Conservation (phyloP, 92 coral and sea anemone species). For the Isaurus tuberculatus region DNA sequence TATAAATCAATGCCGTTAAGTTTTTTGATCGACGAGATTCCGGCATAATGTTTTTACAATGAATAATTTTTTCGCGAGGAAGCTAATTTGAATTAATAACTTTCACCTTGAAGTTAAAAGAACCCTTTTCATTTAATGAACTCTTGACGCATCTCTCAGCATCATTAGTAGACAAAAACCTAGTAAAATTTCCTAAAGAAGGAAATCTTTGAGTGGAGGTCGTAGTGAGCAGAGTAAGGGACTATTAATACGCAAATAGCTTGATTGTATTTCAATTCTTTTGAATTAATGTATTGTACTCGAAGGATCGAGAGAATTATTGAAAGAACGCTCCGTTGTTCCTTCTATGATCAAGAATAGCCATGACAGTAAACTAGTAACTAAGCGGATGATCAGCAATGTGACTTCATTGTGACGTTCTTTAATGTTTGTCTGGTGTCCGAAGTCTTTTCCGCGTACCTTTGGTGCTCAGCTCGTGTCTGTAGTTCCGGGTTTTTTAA, state of each 20-base stretch:
- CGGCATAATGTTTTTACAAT: too few relatives aligned
- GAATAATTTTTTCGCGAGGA: too few relatives aligned
- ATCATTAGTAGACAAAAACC: not conserved
- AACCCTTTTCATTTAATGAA: not conserved
- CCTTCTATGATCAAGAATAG: not conserved
- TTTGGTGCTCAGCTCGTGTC: not conserved
- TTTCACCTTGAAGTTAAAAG: not conserved
- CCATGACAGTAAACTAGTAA: not conserved
- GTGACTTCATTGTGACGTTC: conserved; percentile 3
- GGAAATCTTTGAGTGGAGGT: not conserved
- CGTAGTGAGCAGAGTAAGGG: not conserved
- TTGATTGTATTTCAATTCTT: not conserved
- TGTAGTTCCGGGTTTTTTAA: conserved; percentile 32
- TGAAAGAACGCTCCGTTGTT: not conserved
- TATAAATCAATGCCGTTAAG: too few relatives aligned
- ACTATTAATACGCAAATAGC: not conserved
- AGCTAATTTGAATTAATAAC: too few relatives aligned
- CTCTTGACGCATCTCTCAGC: not conserved
- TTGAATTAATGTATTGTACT: not conserved
- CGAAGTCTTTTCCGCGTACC: conserved; percentile 38
- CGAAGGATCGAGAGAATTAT: not conserved
- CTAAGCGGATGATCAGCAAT: not conserved
- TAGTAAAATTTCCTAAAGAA: not conserved
- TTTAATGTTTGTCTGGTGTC: not conserved
- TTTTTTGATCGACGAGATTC: too few relatives aligned